Evolutionary conservation across 2,797 vertebrate genomes (phyloP), one percentile per base, ranked within the genome.

Genomic region (Lacerta bilineata): DNA sequence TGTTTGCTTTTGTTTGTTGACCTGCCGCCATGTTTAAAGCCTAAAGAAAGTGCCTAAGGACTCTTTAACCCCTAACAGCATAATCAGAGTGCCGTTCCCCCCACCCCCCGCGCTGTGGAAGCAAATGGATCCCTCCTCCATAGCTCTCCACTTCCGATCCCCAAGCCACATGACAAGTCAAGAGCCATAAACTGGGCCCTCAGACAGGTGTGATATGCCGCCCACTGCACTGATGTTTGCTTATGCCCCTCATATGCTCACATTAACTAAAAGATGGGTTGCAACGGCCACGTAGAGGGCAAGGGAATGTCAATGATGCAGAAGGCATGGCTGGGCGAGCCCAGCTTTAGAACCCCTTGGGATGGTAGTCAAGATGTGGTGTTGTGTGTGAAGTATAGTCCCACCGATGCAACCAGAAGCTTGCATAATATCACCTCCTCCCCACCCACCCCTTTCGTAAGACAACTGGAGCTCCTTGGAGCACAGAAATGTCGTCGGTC

Each of bases 31-130:
- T 95, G 93, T 96, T 97, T 96, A 96, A 96, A 97, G 97, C 97
- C 97, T 98, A 97, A 98, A 98, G 97, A 97, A 95, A 98, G 97
- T 98, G 98, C 98, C 98, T 98, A 97, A 93, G 97, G 96, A 97
- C 92, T 96, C 97, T 96, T 81, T 95, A 86, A 97, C 98, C 96
- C 92, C 97, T 99, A 98, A 98, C 96, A 95, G 94, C 94, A 93
- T 97, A 97, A 97, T 97, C 95, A 96, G 96, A 97, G 96, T 95
- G 96, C 94, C 90, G 93, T 95, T 94, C 94, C 93, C 92, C 33
- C 36, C 91, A 96, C 91, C 94, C 91, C 94, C 92, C 39, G 75
- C 89, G 81, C 93, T 93, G 92, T 96, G 94, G 96, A 96, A 94
- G 92, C 95, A 96, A 96, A 95, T 83, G 87, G 90, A 93, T 84